Base-by-base conservation (phyloP, 2,888 invertebrate species). In the Microplitis deprimator region DNA sequence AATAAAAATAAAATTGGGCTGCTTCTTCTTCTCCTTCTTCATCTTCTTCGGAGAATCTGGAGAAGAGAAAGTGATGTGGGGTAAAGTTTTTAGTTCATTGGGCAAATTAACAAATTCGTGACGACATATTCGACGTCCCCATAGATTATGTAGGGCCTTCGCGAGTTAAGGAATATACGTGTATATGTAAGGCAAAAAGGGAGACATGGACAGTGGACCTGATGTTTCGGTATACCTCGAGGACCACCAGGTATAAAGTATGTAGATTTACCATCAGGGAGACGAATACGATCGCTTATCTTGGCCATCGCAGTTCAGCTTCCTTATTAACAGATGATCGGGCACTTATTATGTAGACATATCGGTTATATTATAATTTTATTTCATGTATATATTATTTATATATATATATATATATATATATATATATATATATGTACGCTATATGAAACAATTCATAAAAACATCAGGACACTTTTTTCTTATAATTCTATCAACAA, bases 321-420 rank as follows among this genome's bases (percentile, higher is more conserved):
- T 89, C 88, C 87, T 87, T 88, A 88, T 88, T 88, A 89, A 89
- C 88, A 87, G 87, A 84, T 87, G 88, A 89, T 85, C 88, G 87
- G 84, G 86, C 85, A 87, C 86, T 50, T 13, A 50, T 50, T 50
- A 13, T 50, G 13, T 50, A 50, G 50, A 50, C 50, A 50, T 50
- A 13, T 50, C 50, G 50, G 10, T 13, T 50, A 13, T 50, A 50
- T 50, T 50, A 50, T 50, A 50, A 50, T 50, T 50, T 50, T 50
- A 50, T 50, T 50, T 50, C 13, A 13, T 50, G 13, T 50, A 50
- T 50, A 50, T 50, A 13, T 50, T 29, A 29, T 29, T 29, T 29
- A 77, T 78, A 79, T 79, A 78, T 78, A 79, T 79, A 77, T 75
- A 73, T 79, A n/a, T n/a, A n/a, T n/a, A n/a, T n/a, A n/a, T n/a